phyloP scores from a whole-genome alignment of 2,113 vertebrate species.

The Scopus umbretta region DNA sequence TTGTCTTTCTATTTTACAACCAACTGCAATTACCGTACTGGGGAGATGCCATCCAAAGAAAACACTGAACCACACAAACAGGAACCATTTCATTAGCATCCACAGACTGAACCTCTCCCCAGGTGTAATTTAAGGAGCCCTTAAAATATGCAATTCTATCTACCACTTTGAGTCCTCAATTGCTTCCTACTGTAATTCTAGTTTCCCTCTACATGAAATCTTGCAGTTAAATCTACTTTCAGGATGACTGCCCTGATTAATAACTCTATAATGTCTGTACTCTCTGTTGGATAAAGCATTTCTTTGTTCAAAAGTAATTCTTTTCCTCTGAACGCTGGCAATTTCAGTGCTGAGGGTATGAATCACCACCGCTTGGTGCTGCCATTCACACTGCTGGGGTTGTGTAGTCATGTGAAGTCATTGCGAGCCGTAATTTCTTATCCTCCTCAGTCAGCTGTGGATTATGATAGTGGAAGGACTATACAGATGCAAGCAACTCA shows the following conservation, averaged over 20 bases:
- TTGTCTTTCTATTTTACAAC: not conserved
- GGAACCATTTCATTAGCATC: not conserved
- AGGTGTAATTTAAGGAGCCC: not conserved
- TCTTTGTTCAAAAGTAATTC: slow-evolving; percentile 47
- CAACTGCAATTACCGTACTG: not conserved
- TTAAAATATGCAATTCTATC: slow-evolving; percentile 16
- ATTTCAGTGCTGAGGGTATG: slow-evolving; percentile 21
- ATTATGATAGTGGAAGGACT: not conserved
- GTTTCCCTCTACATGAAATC: slow-evolving; percentile 13
- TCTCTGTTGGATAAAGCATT: slow-evolving; percentile 52
- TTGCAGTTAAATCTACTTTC: slow-evolving; percentile 41
- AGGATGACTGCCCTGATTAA: slow-evolving; percentile 48
- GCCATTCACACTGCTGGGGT: not conserved
- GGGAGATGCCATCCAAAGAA: not conserved
- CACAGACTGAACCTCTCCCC: not conserved
- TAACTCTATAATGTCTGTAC: slow-evolving; percentile 14
- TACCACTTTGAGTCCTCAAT: not conserved
- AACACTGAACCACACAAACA: not conserved
- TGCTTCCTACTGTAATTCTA: slow-evolving; percentile 14
- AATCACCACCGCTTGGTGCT: slow-evolving; percentile 14
- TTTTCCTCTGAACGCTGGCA: not conserved
- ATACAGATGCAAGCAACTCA: not conserved
- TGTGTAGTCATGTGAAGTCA: not conserved
- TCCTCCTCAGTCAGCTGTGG: not conserved
- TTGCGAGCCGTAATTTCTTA: not conserved